Base-by-base conservation (phyloP, 2,797 vertebrate species). In the Amazona finschi region DNA sequence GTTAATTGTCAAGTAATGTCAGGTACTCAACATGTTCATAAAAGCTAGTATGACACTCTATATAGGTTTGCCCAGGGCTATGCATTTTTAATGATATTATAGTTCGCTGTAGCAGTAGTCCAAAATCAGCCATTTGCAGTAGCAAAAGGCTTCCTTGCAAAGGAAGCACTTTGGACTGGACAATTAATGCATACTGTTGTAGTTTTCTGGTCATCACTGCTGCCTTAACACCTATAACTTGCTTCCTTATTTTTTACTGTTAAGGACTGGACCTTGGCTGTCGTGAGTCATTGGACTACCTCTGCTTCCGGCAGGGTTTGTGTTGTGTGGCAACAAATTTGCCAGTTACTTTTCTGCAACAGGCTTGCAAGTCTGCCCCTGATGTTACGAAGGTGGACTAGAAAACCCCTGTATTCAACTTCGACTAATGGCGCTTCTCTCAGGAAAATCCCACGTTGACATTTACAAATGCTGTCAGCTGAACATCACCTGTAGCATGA, bases 261-360 rank as follows among this genome's bases (percentile, higher is more conserved):
- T 31, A 33, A 61, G 19, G 11, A 18, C 38, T 43, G 53, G 41
- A 39, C 10, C 7, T 50, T 66, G 0, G 0, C 8, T 60, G 27
- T 58, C 8, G 0, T 12, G 41, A 44, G 20, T 15, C 33, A 27
- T 6, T 38, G 57, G 33, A 31, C 18, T 5, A 12, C 12, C 5
- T 78, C 4, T 57, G 30, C 9, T 61, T 43, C 28, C 21, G 57
- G 8, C 7, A 15, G 17, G 9, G 9, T 49, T 82, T 62, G 24
- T 66, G 9, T 39, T n/a, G n/a, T 50, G 50, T 20, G 39, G 15
- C 28, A 74, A 27, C 28, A 81, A 71, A 71, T 43, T 20, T 39
- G 43, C 16, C 47, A 55, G n/a, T 28, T 27, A 28, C 11, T 72
- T 33, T 50, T 78, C 61, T 72, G 30, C 28, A 44, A 4, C 1